phyloP scores from a whole-genome alignment of 2,888 invertebrate genomes.

The Cosmopolites sordidus region DNA sequence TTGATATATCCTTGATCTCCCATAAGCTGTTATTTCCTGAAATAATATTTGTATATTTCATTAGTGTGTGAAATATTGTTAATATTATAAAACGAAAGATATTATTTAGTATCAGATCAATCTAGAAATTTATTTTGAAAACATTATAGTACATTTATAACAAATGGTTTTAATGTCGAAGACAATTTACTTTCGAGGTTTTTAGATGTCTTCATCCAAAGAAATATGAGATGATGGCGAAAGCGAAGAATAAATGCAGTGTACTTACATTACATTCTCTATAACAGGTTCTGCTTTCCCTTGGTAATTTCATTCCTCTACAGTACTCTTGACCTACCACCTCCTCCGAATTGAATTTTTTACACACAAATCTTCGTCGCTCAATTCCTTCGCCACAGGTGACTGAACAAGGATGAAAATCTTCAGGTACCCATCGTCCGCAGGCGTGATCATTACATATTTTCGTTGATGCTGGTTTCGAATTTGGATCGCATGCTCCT shows the following conservation, averaged over 20 bases:
- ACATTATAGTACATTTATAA: too few species aligned
- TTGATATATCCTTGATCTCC: conserved; percentile 28
- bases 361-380: conserved; percentile 37
- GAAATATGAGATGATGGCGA: too few species aligned
- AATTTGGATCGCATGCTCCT: conserved; percentile 44
- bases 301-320: conserved; percentile 34
- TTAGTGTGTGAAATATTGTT: too few species aligned
- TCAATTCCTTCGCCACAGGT: conserved; percentile 52
- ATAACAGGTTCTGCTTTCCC: conserved; percentile 32
- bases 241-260: too few species aligned
- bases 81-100: too few species aligned
- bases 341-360: conserved; percentile 38
- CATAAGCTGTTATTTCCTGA: background rate
- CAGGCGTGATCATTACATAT: conserved; percentile 44
- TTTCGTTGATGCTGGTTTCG: conserved; percentile 39
- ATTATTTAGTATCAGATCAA: too few species aligned
- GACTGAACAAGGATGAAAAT: conserved; percentile 50
- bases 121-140: too few species aligned
- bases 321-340: conserved; percentile 36
- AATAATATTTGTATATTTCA: too few species aligned
- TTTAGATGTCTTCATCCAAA: too few species aligned
- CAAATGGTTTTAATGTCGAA: too few species aligned
- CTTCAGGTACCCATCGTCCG: conserved; percentile 54
- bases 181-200: too few species aligned
- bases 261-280: conserved; percentile 30